Conservation (phyloP, 2,797 vertebrate species). For the Carduelis carduelis region DNA sequence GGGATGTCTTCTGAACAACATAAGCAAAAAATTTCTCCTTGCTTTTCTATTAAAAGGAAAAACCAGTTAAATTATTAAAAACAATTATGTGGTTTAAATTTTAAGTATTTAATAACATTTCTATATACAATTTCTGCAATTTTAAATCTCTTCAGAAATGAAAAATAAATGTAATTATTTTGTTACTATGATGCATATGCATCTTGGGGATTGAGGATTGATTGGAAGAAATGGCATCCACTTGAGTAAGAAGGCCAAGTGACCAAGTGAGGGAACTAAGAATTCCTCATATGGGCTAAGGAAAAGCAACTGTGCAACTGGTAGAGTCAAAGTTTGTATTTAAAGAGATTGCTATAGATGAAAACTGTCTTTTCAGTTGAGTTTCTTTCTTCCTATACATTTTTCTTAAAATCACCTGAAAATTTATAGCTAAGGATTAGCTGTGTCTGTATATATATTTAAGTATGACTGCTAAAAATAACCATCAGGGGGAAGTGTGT, state of each 20-base stretch:
- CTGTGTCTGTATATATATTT: not conserved
- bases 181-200: not conserved
- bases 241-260: not conserved
- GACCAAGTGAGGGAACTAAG: not conserved
- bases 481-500: not conserved
- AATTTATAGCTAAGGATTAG: not conserved
- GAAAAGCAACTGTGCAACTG: not conserved
- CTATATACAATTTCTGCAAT: not conserved
- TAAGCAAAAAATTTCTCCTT: not conserved
- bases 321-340: not conserved
- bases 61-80: not conserved
- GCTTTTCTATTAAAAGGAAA: not conserved
- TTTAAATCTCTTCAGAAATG: not conserved
- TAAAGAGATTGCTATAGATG: not conserved
- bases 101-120: not conserved
- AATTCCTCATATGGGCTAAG: not conserved
- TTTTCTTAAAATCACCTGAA: not conserved
- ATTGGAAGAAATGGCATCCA: not conserved
- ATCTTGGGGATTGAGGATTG: not conserved
- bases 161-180: not conserved
- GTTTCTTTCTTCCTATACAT: not conserved
- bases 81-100: not conserved
- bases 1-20: not conserved
- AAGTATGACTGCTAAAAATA: not conserved
- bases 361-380: not conserved